Evolutionary conservation across 2,797 vertebrate species (phyloP), one percentile per base, ranked within the genome.

Genomic region (Zalophus californianus): DNA sequence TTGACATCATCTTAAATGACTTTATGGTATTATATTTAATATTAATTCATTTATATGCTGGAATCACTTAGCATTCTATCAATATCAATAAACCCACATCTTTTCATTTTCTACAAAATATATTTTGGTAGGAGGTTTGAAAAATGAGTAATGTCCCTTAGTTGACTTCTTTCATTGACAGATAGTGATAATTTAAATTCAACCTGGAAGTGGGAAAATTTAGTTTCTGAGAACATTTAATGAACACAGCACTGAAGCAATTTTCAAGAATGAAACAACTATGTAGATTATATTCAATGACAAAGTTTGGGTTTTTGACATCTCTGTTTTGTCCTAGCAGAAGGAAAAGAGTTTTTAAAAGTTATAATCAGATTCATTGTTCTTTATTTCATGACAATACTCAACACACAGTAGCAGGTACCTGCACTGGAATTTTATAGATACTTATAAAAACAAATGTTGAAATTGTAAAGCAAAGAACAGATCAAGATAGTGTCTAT

Each of bases 341-440:
- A 97, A 92, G 70, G 3, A 14, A 96, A 12, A 95, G 1, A 0
- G 0, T 38, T n/a, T 92, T 96, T 35, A 73, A 0, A 96, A 95
- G 44, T 79, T 93, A 82, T 1, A 21, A 48, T 52, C 23, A 15
- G 4, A 96, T 7, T 96, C 3, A 83, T 73, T 88, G 35, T 29
- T 75, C 20, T 54, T 68, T 78, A 94, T 93, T 96, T 91, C 2
- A 44, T 4, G 75, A 58, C 82, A 95, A 94, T 84, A 1, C 90
- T 66, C 14, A 92, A 85, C 3, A 10, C 29, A 82, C 68, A 87
- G n/a, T 3, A 2, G 16, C 79, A 96, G 35, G 27, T 78, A 60
- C 2, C 20, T 9, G 73, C 12, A 35, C 56, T 94, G 7, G 0
- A 35, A 32, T 62, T 94, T 20, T 78, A 66, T 10, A 84, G 54